A percentile compares a stretch with the other conserved stretches of the same genome.
phyloP scores from a whole-genome alignment of 2,888 invertebrate species.

The Mythimna pallens region DNA sequence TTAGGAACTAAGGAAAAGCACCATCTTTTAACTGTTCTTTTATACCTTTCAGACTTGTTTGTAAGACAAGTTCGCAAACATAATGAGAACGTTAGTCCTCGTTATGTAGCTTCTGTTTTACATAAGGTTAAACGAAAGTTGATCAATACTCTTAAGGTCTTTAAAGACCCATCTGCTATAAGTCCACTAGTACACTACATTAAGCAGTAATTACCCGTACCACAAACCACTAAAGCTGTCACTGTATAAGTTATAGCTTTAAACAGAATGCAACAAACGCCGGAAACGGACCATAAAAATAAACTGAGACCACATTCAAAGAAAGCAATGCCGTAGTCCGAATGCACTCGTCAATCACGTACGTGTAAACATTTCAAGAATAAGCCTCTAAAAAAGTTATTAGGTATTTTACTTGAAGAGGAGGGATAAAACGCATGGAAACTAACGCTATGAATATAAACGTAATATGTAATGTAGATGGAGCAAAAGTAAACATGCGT shows the following conservation, averaged over 20 bases:
- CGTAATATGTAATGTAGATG: too few relatives aligned
- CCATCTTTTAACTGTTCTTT: too few relatives aligned
- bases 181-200: conserved; percentile 16
- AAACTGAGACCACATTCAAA: conserved; percentile 73
- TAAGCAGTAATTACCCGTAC: conserved; percentile 53
- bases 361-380: conserved; percentile 56
- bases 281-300: conserved; percentile 81
- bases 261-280: conserved; percentile 74
- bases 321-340: conserved; percentile 67
- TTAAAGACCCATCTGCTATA: conserved; percentile 5
- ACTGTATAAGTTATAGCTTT: conserved; percentile 58
- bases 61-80: too few relatives aligned
- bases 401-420: not conserved
- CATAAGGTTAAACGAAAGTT: too few relatives aligned
- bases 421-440: not conserved
- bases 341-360: conserved; percentile 60
- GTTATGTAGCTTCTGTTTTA: too few relatives aligned
- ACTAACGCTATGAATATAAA: not conserved
- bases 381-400: conserved; percentile 44
- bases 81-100: too few relatives aligned
- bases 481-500: not conserved
- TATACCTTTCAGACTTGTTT: too few relatives aligned
- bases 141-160: not conserved
- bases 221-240: conserved; percentile 57
- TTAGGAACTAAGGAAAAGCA: too few relatives aligned